Base-by-base conservation (phyloP, 2,888 invertebrate genomes). In the Kryphioiulus occultus region DNA sequence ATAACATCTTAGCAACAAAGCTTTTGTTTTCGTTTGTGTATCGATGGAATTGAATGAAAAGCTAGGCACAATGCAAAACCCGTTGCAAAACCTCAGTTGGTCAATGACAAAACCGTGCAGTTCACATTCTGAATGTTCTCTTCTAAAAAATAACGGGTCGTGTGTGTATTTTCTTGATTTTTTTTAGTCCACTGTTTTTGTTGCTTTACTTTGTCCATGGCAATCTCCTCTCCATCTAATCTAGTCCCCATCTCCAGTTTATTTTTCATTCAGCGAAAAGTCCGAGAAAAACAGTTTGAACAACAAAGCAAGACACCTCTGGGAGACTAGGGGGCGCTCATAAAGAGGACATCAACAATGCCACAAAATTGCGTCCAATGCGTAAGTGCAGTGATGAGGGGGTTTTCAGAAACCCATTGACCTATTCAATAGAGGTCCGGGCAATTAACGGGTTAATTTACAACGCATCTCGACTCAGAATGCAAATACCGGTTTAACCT, bases 391-490 rank as follows among this genome's bases (percentile, higher is more conserved):
- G 68, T 26, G 26, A 68, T n/a, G 59, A 59, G 59, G 59, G 47
- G 59, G 19, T 59, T 59, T 68, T n/a, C 68, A 68, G 68, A 68
- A 68, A 68, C 68, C 68, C 68, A 68, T 68, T 68, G 68, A 68
- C 68, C 68, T 68, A 68, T 68, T 26, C 68, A 68, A 68, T 68
- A n/a, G 26, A 68, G 12, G 68, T 68, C 68, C 10, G 26, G 10
- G 68, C 68, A 68, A 68, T 68, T 68, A 68, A 22, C 68, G 68
- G 68, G 68, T 68, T 68, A 68, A 68, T 68, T 68, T 68, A 68
- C n/a, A 68, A 68, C 68, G 68, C 68, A 68, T 68, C 68, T 68
- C 26, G 26, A 9, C 26, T 68, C 22, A 10, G 26, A 26, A 68
- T 68, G 22, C 68, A 68, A 68, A 68, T 68, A 68, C 68, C 68